Evolutionary conservation across 2,888 invertebrate species (phyloP).

Genomic region (Caenorhabditis macrosperma): DNA sequence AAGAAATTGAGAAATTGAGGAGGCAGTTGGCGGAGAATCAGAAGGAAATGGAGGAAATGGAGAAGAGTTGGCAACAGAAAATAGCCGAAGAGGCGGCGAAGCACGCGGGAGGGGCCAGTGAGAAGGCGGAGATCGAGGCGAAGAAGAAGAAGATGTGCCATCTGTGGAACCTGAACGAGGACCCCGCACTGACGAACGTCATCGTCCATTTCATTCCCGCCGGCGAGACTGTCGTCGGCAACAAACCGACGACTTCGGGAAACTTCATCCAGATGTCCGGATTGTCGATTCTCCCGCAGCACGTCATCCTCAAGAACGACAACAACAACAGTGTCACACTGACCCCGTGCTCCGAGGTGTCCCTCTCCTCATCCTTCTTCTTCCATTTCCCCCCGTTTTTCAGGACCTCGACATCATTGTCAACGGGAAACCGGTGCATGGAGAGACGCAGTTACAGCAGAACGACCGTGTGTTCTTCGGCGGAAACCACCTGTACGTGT

Average conservation of each 20-base stretch:
- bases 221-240: slow-evolving; percentile 79
- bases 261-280: slow-evolving; percentile 82
- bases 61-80: slow-evolving; percentile 81
- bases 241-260: slow-evolving; percentile 80
- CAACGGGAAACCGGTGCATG: slow-evolving; percentile 82
- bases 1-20: slow-evolving; percentile 75
- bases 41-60: slow-evolving; percentile 82
- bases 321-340: slow-evolving; percentile 76
- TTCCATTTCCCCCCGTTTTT: background rate
- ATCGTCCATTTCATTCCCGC: slow-evolving; percentile 83
- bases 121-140: slow-evolving; percentile 69
- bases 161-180: slow-evolving; percentile 83
- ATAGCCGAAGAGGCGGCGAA: slow-evolving; percentile 77
- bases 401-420: slow-evolving; percentile 80
- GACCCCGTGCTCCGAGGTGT: slow-evolving; percentile 74
- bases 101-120: slow-evolving; percentile 55
- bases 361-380: background rate
- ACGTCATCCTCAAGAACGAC: slow-evolving; percentile 81
- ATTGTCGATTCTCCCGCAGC: slow-evolving; percentile 82
- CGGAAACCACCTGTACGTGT: slow-evolving; percentile 83
- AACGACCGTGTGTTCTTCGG: slow-evolving; percentile 83
- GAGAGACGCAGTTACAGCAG: slow-evolving; percentile 82
- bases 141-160: slow-evolving; percentile 80
- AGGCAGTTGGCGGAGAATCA: slow-evolving; percentile 82
- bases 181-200: slow-evolving; percentile 83